Evolutionary conservation across 2,888 invertebrate genomes (phyloP).

Genomic region (Ephialtes manifestator): DNA sequence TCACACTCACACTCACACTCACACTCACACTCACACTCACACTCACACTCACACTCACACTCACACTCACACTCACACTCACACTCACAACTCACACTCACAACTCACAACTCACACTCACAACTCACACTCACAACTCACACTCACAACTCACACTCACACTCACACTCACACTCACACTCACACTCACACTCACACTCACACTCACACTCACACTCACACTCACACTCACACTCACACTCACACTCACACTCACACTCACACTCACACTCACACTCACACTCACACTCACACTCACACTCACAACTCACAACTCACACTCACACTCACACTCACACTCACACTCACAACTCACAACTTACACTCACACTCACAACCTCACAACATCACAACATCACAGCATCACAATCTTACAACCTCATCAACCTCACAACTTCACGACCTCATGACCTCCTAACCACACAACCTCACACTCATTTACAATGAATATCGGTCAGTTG

Average conservation of each 20-base stretch:
- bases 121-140: neutral
- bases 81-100: neutral
- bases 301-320: too few relatives aligned
- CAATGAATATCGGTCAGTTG: neutral
- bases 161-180: neutral
- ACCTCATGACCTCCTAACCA: neutral
- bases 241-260: too few relatives aligned
- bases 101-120: neutral
- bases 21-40: neutral
- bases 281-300: too few relatives aligned
- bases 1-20: neutral
- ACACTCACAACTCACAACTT: neutral
- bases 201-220: neutral
- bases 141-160: conserved; percentile 1
- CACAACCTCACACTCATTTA: neutral
- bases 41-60: neutral
- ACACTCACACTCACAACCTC: neutral
- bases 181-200: neutral
- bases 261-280: too few relatives aligned
- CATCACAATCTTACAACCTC: too few relatives aligned
- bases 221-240: too few relatives aligned
- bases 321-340: too few relatives aligned
- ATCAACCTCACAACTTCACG: neutral
- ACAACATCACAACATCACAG: too few relatives aligned
- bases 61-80: neutral